Evolutionary conservation across 2,113 vertebrate species (phyloP).

Genomic region (Sinocyclocheilus rhinocerous): DNA sequence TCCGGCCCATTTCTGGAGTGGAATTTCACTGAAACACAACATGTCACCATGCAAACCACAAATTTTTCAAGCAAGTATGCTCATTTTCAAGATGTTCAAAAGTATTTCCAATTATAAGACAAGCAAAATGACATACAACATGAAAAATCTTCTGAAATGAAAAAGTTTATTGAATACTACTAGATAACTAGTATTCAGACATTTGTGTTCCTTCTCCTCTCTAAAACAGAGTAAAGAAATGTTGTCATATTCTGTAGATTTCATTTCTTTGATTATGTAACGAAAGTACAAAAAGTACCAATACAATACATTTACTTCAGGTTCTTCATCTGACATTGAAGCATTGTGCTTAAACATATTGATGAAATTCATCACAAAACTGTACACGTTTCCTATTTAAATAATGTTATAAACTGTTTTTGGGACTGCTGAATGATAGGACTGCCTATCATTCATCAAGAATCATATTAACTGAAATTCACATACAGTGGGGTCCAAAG

Average conservation of each 20-base stretch:
- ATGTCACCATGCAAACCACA: not conserved
- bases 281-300: not conserved
- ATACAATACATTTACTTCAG: not conserved
- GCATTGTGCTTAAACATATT: not conserved
- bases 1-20: not conserved
- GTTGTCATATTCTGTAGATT: not conserved
- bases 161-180: not conserved
- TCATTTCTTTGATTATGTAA: not conserved
- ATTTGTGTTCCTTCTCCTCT: not conserved
- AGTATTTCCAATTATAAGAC: not conserved
- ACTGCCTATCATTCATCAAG: not conserved
- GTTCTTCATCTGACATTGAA: not conserved
- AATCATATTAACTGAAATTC: not conserved
- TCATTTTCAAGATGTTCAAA: slow-evolving; percentile 9
- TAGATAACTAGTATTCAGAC: not conserved
- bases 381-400: not conserved
- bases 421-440: no score
- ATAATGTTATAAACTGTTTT: not conserved
- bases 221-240: not conserved
- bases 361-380: not conserved
- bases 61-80: not conserved
- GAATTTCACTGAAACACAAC: not conserved
- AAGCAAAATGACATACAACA: slow-evolving; percentile 14
- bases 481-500: not conserved
- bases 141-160: not conserved